Base-by-base conservation (phyloP, 1,140 invertebrate species). In the Drosophila ohnishii region DNA sequence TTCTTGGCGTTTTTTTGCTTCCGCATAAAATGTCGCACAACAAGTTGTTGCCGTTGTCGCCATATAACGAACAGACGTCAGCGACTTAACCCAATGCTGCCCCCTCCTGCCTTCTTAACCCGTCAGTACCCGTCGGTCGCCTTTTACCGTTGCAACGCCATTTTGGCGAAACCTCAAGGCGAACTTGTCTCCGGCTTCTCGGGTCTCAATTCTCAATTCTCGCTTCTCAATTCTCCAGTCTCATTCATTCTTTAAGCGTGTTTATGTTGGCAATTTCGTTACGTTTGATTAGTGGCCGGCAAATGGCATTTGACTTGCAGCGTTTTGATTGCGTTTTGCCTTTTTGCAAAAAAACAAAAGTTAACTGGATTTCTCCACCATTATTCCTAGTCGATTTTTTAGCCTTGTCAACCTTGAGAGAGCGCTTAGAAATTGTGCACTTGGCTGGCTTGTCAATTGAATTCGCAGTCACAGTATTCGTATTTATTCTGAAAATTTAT, bases 231-330 rank as follows among this genome's bases (percentile, higher is more conserved):
- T 14, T 66, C 62, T 42, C 64, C 19, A 65, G 35, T 22, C 60
- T 34, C 75, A 80, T 81, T 80, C 74, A 72, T 78, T 78, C 75
- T 88, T 83, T 78, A 79, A 73, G 84, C 83, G 75, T 87, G 84
- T 83, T 88, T 88, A 83, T 83, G 72, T 65, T 86, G 63, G 84
- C 63, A 83, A 86, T 86, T 86, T 88, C 76, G 84, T 83, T 87
- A 70, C 84, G 75, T 88, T 88, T 86, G 84, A 86, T 86, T 86
- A 88, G 83, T 86, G 79, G 83, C 84, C 83, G 72, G 84, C 84
- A 84, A 83, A 87, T 87, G 83, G 84, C 84, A 88, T 69, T 78
- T 84, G 84, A 87, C 80, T 84, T 62, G 75, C 67, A 71, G 83
- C 76, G 60, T 80, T 85, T 85, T 80, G 76, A 85, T 85, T 74